Evolutionary conservation across 2,888 invertebrate genomes (phyloP).

Genomic region (Epistrophe eligans): DNA sequence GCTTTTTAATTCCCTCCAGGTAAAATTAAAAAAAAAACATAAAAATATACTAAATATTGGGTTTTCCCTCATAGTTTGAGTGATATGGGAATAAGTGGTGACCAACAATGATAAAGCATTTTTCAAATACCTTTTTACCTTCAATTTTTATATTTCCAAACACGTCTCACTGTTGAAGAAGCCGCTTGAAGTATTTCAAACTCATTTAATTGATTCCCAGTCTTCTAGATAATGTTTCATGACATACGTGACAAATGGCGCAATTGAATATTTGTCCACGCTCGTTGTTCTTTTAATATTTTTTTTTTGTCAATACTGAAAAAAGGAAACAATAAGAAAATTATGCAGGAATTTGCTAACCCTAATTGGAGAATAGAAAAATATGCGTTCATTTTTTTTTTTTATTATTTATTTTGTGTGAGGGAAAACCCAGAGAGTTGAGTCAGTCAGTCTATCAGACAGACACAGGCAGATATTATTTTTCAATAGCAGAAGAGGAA

Average conservation of each 20-base stretch:
- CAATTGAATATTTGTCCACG: slow-evolving; percentile 70
- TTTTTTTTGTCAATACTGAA: slow-evolving; percentile 30
- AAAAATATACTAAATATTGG: neutral
- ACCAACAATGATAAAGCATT: slow-evolving; percentile 23
- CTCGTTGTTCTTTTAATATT: slow-evolving; percentile 30
- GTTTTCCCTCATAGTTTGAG: neutral
- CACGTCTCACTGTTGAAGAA: slow-evolving; percentile 47
- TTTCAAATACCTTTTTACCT: slow-evolving; percentile 26
- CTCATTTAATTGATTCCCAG: slow-evolving; percentile 71
- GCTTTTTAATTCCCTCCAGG: neutral
- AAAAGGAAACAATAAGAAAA: slow-evolving; percentile 53
- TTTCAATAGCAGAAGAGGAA: slow-evolving; percentile 45
- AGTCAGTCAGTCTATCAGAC: neutral
- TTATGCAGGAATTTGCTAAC: slow-evolving; percentile 73
- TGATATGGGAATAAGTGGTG: neutral
- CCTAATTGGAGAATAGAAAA: slow-evolving; percentile 52
- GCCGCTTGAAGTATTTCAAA: slow-evolving; percentile 64
- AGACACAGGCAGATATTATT: slow-evolving; percentile 10
- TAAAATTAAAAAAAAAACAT: neutral
- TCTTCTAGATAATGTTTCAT: slow-evolving; percentile 65
- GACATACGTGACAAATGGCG: slow-evolving; percentile 74
- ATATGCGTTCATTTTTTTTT: slow-evolving; percentile 43
- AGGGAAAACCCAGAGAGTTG: slow-evolving; percentile 45
- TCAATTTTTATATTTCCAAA: slow-evolving; percentile 61
- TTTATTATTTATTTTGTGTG: neutral